These are phyloP conservation scores for Dolichotis patagonum DNA, from an alignment of 2,113 vertebrate genomes.

Conservation along the genomic window DNA sequence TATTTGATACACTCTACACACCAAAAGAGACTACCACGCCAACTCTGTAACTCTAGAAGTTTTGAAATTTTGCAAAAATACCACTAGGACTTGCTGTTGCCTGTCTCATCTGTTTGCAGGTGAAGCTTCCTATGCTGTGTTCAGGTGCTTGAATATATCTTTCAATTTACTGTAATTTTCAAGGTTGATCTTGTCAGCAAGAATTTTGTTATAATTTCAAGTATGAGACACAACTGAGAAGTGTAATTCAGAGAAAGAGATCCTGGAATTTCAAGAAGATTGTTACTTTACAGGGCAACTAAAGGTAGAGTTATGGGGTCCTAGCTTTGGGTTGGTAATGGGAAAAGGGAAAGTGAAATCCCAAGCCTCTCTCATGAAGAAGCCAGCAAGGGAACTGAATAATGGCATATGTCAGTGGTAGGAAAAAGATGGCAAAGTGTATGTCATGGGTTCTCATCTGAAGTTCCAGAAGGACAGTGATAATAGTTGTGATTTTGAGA, in stretches of 20 bases:
- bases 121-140: neutral
- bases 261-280: neutral
- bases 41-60: neutral
- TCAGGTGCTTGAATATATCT: neutral
- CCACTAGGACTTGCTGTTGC: neutral
- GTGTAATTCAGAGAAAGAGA: neutral
- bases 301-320: neutral
- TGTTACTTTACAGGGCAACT: neutral
- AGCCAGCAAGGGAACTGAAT: neutral
- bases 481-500: neutral
- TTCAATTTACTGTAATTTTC: neutral
- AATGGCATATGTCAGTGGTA: neutral
- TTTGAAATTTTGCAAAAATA: neutral
- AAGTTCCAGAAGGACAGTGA: neutral
- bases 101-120: too few relatives aligned
- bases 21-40: neutral
- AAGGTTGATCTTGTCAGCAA: neutral
- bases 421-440: neutral
- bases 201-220: neutral
- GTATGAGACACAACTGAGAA: neutral
- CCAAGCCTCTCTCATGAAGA: neutral
- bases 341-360: neutral
- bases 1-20: neutral
- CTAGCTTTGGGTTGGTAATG: rapidly evolving
- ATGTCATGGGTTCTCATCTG: neutral